Evolutionary conservation across 2,797 vertebrate genomes (phyloP).

Genomic region (Propithecus deckenii): DNA sequence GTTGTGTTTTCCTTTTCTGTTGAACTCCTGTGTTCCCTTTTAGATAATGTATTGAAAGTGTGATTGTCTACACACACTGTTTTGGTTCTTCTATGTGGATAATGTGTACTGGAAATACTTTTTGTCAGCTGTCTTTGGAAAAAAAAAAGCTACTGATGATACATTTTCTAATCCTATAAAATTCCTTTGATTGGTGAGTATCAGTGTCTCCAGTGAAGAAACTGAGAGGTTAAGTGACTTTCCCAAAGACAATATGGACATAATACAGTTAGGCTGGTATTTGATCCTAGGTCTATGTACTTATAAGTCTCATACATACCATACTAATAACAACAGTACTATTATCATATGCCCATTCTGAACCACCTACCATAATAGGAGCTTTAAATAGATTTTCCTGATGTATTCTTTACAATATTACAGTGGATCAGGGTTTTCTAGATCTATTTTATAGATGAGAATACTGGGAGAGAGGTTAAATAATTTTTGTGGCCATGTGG

Average conservation of each 20-base stretch:
- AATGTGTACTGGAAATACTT: too few species aligned
- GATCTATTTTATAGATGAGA: not conserved
- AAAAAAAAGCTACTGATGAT: not conserved
- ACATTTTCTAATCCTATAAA: not conserved
- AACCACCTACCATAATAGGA: not conserved
- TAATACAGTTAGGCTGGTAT: not conserved
- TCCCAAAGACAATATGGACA: not conserved
- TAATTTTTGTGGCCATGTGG: not conserved
- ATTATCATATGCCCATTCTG: not conserved
- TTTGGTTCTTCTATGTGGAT: too few species aligned
- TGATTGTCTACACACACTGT: too few species aligned
- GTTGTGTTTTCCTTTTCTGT: too few species aligned
- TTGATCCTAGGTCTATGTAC: not conserved
- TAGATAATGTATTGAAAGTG: too few species aligned
- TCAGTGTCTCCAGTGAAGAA: not conserved
- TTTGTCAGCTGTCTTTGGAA: too few species aligned
- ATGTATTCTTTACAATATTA: not conserved
- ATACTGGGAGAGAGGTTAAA: not conserved
- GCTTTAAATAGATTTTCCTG: not conserved
- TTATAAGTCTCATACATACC: not conserved
- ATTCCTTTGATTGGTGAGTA: not conserved
- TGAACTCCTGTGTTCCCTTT: too few species aligned
- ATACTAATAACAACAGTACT: not conserved
- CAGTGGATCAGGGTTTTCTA: not conserved
- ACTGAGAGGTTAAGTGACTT: not conserved